phyloP scores from a whole-genome alignment of 2,797 vertebrate genomes.

The Pseudochaenichthys georgianus region DNA sequence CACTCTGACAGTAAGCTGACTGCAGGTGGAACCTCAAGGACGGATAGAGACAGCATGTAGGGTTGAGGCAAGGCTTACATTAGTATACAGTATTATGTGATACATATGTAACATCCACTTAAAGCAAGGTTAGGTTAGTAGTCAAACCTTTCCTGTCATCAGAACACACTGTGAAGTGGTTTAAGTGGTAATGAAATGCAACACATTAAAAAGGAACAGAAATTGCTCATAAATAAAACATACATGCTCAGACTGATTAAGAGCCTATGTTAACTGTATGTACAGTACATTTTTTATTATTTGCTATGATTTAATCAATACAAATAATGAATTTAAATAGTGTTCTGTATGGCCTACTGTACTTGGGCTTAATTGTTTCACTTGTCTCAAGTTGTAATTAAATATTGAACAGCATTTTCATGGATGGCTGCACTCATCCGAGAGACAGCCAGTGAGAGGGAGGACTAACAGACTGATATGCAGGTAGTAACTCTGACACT shows the following conservation, averaged over 20 bases:
- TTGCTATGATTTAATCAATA: conserved; percentile 39
- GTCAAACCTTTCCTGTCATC: not conserved
- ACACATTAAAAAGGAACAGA: not conserved
- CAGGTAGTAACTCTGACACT: conserved; percentile 21
- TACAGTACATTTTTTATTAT: conserved; percentile 9
- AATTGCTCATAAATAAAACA: not conserved
- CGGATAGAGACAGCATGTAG: not conserved
- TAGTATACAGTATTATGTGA: not conserved
- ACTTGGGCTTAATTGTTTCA: conserved; percentile 49
- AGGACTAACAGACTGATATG: conserved; percentile 29
- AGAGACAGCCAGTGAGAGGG: conserved; percentile 28
- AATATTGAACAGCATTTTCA: conserved; percentile 70
- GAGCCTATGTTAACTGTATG: not conserved
- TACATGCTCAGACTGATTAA: not conserved
- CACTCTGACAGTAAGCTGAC: conserved; percentile 17
- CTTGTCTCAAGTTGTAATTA: conserved; percentile 62
- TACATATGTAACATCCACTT: not conserved
- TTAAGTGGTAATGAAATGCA: too few species aligned
- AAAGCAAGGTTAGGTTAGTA: not conserved
- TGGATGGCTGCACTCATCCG: conserved; percentile 50
- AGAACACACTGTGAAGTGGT: not conserved
- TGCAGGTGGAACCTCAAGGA: conserved; percentile 8
- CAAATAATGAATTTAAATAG: conserved; percentile 32
- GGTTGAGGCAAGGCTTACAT: not conserved
- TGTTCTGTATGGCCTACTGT: conserved; percentile 23